Evolutionary conservation across 1,140 invertebrate species (phyloP), one percentile per base, ranked within the genome.

Genomic region (Euwallacea similis): DNA sequence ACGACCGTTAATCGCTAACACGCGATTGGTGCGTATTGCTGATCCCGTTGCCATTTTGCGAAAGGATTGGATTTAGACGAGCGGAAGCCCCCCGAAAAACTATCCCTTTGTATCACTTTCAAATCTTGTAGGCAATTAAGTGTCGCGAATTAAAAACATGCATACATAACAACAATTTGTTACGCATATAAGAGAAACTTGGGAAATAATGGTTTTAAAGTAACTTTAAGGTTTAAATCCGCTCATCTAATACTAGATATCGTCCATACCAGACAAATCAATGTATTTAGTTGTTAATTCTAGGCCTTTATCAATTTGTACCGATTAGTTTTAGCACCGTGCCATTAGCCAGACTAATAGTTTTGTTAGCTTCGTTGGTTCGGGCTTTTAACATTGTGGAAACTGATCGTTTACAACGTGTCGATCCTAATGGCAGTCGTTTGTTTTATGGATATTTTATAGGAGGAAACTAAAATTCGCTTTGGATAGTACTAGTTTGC

Each of bases 271-370:
- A 66, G 42, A 43, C 67, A 55, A 69, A 69, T 69, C 58, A 69
- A 69, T 69, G 67, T 42, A 42, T 69, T 69, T 69, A 69, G 13
- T 69, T 69, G 67, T 55, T 62, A 69, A 69, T 69, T 69, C 67
- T 54, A 54, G 59, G 67, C 67, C 67, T 69, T 69, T 62, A 69
- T 69, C 67, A 69, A 69, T 69, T 69, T 69, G 67, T 69, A 69
- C 58, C 67, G 67, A 69, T 69, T 69, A 69, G 43, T 59, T 69
- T 69, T 69, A 69, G 67, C 67, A 69, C 67, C 67, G 60, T 43
- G 46, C 67, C 67, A 69, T 69, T 69, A 69, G 42, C 44, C 42
- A 69, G 67, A 69, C 67, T 69, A 69, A 69, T 69, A 69, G 67
- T 69, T 69, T 69, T 63, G 67, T 50, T 69, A 62, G 67, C 47